phyloP scores from a whole-genome alignment of 2,888 invertebrate genomes.

The Polydrusus cervinus region DNA sequence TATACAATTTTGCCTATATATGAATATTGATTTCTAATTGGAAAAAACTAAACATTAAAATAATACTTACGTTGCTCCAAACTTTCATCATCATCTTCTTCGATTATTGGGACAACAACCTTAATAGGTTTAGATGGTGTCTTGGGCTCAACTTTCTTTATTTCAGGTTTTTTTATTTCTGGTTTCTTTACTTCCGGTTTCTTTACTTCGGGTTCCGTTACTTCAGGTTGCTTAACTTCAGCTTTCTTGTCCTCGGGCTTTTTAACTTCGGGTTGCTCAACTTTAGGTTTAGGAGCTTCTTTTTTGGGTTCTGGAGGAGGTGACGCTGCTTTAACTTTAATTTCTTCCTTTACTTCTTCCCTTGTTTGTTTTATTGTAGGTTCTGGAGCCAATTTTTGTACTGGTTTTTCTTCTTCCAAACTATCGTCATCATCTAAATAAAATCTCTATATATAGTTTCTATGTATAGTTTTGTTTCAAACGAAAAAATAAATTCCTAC shows the following conservation, averaged over 20 bases:
- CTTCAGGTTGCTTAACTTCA: conserved; percentile 14
- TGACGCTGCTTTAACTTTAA: conserved; percentile 26
- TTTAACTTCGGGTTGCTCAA: conserved; percentile 23
- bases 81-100: conserved; percentile 48
- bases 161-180: conserved; percentile 23
- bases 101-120: conserved; percentile 14
- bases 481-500: conserved; percentile 11
- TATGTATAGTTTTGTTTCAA: background rate
- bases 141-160: conserved; percentile 26
- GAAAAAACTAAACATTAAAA: background rate
- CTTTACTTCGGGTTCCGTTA: conserved; percentile 21
- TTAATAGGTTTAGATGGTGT: conserved; percentile 25
- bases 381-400: conserved; percentile 11
- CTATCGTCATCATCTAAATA: conserved; percentile 54
- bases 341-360: conserved; percentile 23
- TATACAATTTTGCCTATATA: too few relatives aligned
- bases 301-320: conserved; percentile 32
- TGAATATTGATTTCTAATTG: too few relatives aligned
- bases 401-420: conserved; percentile 51
- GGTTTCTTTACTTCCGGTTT: conserved; percentile 14
- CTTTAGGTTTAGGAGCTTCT: conserved; percentile 34
- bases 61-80: conserved; percentile 37
- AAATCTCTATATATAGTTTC: conserved; percentile 5
- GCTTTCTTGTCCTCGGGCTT: conserved; percentile 11
- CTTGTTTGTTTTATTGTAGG: conserved; percentile 19